A percentile compares a stretch with the other conserved stretches of the same genome.
These are phyloP conservation scores for Eueides isabella DNA, from an alignment of 1,140 invertebrate genomes.

Conservation along the genomic window DNA sequence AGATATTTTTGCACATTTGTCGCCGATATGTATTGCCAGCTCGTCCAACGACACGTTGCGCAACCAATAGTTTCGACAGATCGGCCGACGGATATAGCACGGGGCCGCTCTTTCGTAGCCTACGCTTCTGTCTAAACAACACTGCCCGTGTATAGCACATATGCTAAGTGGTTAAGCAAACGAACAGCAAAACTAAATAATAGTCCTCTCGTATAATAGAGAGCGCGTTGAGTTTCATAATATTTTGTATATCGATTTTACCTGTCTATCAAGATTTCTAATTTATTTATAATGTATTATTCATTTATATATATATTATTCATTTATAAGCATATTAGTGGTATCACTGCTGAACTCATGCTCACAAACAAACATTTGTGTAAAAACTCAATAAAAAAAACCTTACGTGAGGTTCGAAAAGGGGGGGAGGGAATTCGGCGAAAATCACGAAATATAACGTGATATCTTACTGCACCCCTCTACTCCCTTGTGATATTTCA, in stretches of 20 bases:
- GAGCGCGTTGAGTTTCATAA: not conserved
- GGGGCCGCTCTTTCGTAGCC: constrained; percentile 71
- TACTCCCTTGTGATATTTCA: too few relatives aligned
- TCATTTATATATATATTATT: not conserved
- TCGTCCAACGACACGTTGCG: constrained; percentile 63
- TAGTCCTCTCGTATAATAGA: not conserved
- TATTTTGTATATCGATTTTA: constrained; percentile 8
- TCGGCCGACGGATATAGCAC: constrained; percentile 73
- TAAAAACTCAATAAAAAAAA: too few relatives aligned
- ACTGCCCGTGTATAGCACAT: constrained; percentile 52
- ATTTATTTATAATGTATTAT: not conserved
- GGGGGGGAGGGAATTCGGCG: too few relatives aligned
- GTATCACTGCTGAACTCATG: too few relatives aligned
- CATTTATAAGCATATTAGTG: too few relatives aligned
- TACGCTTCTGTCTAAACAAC: constrained; percentile 69
- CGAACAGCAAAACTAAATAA: constrained; percentile 44
- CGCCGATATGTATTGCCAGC: constrained; percentile 54
- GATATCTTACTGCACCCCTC: too few relatives aligned
- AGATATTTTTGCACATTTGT: constrained; percentile 20
- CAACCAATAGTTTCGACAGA: constrained; percentile 71
- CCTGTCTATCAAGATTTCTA: not conserved
- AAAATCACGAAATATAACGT: too few relatives aligned
- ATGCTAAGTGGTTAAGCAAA: constrained; percentile 65
- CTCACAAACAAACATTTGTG: too few relatives aligned
- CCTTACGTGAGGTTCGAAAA: too few relatives aligned